A percentile compares a stretch with the other conserved stretches of the same genome.
phyloP scores from a whole-genome alignment of 2,888 invertebrate species.

The Spodoptera littoralis region DNA sequence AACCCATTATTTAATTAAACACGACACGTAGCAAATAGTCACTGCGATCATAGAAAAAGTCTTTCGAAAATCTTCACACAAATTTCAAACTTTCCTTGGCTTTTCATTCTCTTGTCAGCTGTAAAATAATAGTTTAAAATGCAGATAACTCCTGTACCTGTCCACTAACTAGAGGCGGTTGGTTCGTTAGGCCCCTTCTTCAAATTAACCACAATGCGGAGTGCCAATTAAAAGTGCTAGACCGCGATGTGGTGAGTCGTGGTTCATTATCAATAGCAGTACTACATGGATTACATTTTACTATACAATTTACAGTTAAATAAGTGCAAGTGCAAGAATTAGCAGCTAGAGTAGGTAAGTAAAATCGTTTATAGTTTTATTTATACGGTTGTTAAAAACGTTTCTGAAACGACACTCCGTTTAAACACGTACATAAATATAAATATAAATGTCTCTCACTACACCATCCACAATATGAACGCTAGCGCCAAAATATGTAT shows the following conservation, averaged over 20 bases:
- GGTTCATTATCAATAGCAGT: conserved; percentile 40
- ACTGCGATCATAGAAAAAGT: not conserved
- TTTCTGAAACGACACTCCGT: too few species aligned
- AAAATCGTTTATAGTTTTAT: too few species aligned
- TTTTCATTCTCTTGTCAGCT: conserved; percentile 24
- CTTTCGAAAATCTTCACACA: conserved; percentile 14
- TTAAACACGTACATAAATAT: too few species aligned
- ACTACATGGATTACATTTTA: conserved; percentile 19
- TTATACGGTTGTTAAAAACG: too few species aligned
- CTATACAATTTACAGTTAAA: not conserved
- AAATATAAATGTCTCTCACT: not conserved
- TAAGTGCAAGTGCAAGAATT: too few species aligned
- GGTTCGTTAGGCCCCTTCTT: conserved; percentile 50
- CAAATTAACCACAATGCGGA: conserved; percentile 49
- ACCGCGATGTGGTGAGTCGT: conserved; percentile 18
- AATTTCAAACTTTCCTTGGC: conserved; percentile 13
- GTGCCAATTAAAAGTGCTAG: conserved; percentile 46
- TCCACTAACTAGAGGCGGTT: conserved; percentile 28
- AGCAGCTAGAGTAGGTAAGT: too few species aligned
- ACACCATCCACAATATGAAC: conserved; percentile 8
- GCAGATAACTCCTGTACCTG: conserved; percentile 30
- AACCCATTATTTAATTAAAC: too few species aligned
- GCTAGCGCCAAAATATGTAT: conserved; percentile 23
- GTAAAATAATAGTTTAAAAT: conserved; percentile 22
- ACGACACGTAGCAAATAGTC: too few species aligned